Evolutionary conservation across 2,888 invertebrate species (phyloP).

Genomic region (Cactoblastis cactorum): DNA sequence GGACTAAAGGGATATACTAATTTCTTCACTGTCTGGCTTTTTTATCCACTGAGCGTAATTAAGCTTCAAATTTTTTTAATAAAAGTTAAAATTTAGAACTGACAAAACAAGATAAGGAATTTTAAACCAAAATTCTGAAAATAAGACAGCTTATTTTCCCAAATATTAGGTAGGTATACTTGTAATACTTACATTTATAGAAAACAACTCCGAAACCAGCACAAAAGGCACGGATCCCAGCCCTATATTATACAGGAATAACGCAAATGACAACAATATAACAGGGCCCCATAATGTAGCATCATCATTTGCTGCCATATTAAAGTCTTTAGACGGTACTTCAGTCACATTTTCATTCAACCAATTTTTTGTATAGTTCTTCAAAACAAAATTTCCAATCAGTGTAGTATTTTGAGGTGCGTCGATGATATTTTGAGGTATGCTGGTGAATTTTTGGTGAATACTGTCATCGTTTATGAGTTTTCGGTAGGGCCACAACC

Average conservation of each 20-base stretch:
- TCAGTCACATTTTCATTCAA: constrained; percentile 30
- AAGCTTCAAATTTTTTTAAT: no score
- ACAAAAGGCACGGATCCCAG: constrained; percentile 73
- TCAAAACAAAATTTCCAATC: constrained; percentile 19
- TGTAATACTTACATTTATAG: constrained; percentile 57
- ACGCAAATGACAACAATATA: constrained; percentile 53
- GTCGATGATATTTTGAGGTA: constrained; percentile 30
- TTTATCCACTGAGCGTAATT: no score
- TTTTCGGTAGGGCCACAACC: constrained; percentile 49
- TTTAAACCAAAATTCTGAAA: no score
- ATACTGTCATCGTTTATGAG: constrained; percentile 32
- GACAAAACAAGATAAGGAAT: no score
- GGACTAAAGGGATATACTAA: no score
- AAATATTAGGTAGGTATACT: no score
- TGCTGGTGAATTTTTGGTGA: constrained; percentile 19
- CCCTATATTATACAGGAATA: constrained; percentile 69
- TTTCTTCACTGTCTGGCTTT: no score
- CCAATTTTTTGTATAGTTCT: constrained; percentile 33
- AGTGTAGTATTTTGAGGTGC: constrained; percentile 15
- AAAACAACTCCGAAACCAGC: constrained; percentile 63
- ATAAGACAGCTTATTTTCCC: no score
- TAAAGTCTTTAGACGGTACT: constrained; percentile 28
- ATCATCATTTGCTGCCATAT: constrained; percentile 21
- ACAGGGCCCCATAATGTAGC: constrained; percentile 55
- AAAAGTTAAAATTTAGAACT: no score